Evolutionary conservation across 2,888 invertebrate genomes (phyloP).

Genomic region (Spodoptera picta): DNA sequence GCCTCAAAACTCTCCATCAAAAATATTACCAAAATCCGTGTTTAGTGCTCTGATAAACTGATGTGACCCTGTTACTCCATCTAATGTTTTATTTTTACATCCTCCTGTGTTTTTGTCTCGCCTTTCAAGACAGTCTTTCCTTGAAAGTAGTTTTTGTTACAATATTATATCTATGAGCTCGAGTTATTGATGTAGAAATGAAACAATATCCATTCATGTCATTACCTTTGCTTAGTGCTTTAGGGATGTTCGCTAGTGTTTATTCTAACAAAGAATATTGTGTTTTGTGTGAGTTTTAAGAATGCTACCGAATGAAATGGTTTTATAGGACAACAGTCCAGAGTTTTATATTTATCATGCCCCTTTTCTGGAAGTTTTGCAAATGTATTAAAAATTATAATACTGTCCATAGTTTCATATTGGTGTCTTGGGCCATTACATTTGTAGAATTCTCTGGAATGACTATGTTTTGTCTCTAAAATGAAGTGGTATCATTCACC

Average conservation of each 20-base stretch:
- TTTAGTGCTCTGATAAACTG: slow-evolving; percentile 40
- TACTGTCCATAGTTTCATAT: too few species aligned
- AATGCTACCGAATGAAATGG: slow-evolving; percentile 31
- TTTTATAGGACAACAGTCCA: slow-evolving; percentile 37
- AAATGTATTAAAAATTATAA: background rate
- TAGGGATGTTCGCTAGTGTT: slow-evolving; percentile 58
- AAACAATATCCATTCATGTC: slow-evolving; percentile 19
- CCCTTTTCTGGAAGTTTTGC: slow-evolving; percentile 14
- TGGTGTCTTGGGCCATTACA: too few species aligned
- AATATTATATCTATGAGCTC: too few species aligned
- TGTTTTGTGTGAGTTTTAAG: slow-evolving; percentile 48
- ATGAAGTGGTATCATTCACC: background rate
- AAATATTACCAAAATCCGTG: slow-evolving; percentile 26
- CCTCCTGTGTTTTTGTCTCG: background rate
- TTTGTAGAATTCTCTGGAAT: slow-evolving; percentile 21
- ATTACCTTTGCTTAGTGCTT: slow-evolving; percentile 51
- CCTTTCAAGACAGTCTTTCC: background rate
- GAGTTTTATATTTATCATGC: slow-evolving; percentile 4
- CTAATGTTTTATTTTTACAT: slow-evolving; percentile 49
- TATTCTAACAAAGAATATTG: slow-evolving; percentile 52
- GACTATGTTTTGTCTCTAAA: slow-evolving; percentile 1
- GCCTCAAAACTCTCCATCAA: slow-evolving; percentile 61
- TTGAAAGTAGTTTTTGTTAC: background rate
- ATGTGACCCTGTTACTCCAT: slow-evolving; percentile 43
- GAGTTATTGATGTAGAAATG: slow-evolving; percentile 29